Conservation (phyloP, 2,113 vertebrate genomes). For the Ictalurus punctatus region DNA sequence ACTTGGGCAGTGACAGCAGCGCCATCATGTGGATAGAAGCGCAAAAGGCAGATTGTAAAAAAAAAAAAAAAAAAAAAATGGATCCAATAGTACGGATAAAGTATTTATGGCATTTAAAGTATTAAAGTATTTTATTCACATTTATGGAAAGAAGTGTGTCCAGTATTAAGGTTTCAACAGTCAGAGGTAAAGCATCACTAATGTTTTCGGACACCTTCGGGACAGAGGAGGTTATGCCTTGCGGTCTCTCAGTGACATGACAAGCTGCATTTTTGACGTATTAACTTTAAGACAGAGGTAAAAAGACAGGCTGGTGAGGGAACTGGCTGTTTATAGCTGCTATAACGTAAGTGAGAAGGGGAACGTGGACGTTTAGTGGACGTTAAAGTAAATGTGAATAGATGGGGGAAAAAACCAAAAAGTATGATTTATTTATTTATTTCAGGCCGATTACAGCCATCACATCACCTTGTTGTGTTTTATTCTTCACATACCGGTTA, state of each 20-base stretch:
- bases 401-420: neutral
- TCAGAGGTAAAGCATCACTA: neutral
- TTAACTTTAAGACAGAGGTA: neutral
- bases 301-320: neutral
- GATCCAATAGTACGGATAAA: neutral
- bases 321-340: neutral
- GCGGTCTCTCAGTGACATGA: too few relatives aligned
- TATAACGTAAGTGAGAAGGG: neutral
- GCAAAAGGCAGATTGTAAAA: neutral
- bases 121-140: neutral
- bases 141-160: neutral
- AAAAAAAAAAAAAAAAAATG: neutral
- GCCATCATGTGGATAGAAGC: constrained; percentile 39
- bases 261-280: neutral
- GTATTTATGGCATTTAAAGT: neutral
- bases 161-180: neutral
- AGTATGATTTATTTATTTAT: neutral
- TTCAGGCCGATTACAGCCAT: neutral
- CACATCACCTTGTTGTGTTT: neutral
- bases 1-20: constrained; percentile 20
- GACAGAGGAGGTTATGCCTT: too few relatives aligned
- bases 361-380: neutral
- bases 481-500: neutral
- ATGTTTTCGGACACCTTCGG: too few relatives aligned
- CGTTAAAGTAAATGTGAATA: neutral